Percentiles rank a stretch among this genome's conserved stretches.
Conservation (phyloP, 2,888 invertebrate genomes). For the Willowsia nigromaculata region DNA sequence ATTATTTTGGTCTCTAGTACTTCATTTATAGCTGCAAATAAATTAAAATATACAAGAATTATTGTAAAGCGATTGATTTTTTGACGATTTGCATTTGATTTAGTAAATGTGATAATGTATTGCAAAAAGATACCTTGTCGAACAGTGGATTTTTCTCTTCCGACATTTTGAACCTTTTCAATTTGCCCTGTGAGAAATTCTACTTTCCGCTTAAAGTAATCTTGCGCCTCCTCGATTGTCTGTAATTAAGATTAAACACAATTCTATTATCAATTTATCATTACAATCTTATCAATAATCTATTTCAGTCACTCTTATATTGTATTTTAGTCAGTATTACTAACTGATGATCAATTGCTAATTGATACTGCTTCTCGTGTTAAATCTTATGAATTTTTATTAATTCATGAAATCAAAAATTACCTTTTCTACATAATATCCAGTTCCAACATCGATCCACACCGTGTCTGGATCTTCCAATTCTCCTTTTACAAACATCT, state of each 20-base stretch:
- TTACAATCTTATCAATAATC: neutral
- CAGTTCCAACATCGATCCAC: conserved; percentile 97
- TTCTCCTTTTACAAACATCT: conserved; percentile 97
- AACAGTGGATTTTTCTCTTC: conserved; percentile 90
- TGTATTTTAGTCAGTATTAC: no score
- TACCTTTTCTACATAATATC: conserved; percentile 97
- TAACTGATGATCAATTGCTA: no score
- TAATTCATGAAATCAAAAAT: neutral
- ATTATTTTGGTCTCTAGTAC: conserved; percentile 87
- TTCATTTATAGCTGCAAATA: conserved; percentile 84
- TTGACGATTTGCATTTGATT: no score
- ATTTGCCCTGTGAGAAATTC: conserved; percentile 96
- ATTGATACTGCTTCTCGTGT: no score
- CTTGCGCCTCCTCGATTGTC: conserved; percentile 82
- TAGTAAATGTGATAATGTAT: no score
- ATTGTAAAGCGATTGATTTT: no score
- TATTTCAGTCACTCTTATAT: no score
- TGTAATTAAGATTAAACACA: conserved; percentile 19
- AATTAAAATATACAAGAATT: neutral
- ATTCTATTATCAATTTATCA: neutral
- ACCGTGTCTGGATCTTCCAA: conserved; percentile 92
- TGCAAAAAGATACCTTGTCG: conserved; percentile 84
- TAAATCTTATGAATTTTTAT: no score
- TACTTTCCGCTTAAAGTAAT: conserved; percentile 95
- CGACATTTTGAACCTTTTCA: conserved; percentile 92